Evolutionary conservation across 2,888 invertebrate genomes (phyloP).

Genomic region (Petrophora chlorosata): DNA sequence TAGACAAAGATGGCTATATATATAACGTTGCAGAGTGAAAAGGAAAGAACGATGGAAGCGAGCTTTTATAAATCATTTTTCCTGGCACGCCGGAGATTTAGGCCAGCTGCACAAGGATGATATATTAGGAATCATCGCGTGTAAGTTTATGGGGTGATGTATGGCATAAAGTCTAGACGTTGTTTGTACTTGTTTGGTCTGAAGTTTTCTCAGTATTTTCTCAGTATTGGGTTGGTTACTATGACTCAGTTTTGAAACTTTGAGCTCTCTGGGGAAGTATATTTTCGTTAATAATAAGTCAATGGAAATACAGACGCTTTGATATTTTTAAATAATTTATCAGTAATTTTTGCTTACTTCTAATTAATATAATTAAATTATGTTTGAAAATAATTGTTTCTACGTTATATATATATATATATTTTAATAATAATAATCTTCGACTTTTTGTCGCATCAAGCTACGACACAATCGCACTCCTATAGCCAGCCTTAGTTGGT

Average conservation of each 20-base stretch:
- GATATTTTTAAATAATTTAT: not conserved
- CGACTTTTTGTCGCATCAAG: not conserved
- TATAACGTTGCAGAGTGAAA: conserved; percentile 38
- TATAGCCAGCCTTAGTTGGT: conserved; percentile 52
- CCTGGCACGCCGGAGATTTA: conserved; percentile 68
- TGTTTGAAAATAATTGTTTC: no score
- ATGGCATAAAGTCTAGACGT: conserved; percentile 25
- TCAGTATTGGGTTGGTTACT: not conserved
- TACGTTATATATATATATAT: no score
- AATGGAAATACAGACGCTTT: no score
- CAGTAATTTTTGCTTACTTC: no score
- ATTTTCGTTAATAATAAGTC: no score
- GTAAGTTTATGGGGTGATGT: conserved; percentile 30
- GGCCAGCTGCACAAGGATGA: conserved; percentile 52
- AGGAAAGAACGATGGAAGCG: conserved; percentile 50
- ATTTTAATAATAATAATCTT: no score
- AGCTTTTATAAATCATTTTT: conserved; percentile 82
- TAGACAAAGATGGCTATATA: conserved; percentile 54
- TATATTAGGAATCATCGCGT: conserved; percentile 37
- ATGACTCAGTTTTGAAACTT: not conserved
- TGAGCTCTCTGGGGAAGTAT: not conserved
- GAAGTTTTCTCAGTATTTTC: conserved; percentile 18
- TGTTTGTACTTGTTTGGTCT: conserved; percentile 31
- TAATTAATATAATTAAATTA: no score
- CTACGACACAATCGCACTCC: not conserved